Base-by-base conservation (phyloP, 2,888 invertebrate genomes). In the Glaucopsyche alexis region DNA sequence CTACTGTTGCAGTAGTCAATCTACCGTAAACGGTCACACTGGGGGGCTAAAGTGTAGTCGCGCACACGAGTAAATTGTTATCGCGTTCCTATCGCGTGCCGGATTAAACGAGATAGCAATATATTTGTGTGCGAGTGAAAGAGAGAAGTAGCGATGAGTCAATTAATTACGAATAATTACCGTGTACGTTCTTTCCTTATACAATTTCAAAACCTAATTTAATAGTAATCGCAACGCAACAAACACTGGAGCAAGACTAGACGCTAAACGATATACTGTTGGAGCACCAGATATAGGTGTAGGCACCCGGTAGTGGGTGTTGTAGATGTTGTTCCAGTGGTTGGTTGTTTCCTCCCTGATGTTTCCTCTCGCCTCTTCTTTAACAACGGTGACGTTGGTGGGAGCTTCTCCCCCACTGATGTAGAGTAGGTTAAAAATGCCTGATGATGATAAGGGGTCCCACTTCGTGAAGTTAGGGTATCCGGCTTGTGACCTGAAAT, bases 321-420 rank as follows among this genome's bases (percentile, higher is more conserved):
- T 40, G 65, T 81, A 79, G 4, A 82, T 74, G 3, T 74, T 75
- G 42, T 80, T 74, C 84, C 83, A 84, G 76, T 82, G 83, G 0
- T 74, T 73, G 74, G 82, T 81, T 9, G 80, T 77, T 42, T 80
- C 77, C 14, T 77, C 72, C 70, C 83, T 81, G 0, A 84, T 80
- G 74, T 84, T 81, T 0, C 45, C 40, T n/a, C 77, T 71, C 0
- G 72, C 47, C 13, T 76, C 69, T 73, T 83, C 80, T 7, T 74
- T 73, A 49, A 70, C 77, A 0, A 76, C n/a, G 0, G 77, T 76
- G 2, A 76, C n/a, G 7, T 77, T 75, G 1, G 72, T 45, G 4
- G 74, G 50, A 5, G 71, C 74, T 13, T 79, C 80, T 29, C 76
- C 80, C 8, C 83, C 83, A 14, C 76, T 76, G 1, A 79, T 72